Evolutionary conservation across 2,113 vertebrate genomes (phyloP), one percentile per base, ranked within the genome.

Genomic region (Muntiacus muntjak): DNA sequence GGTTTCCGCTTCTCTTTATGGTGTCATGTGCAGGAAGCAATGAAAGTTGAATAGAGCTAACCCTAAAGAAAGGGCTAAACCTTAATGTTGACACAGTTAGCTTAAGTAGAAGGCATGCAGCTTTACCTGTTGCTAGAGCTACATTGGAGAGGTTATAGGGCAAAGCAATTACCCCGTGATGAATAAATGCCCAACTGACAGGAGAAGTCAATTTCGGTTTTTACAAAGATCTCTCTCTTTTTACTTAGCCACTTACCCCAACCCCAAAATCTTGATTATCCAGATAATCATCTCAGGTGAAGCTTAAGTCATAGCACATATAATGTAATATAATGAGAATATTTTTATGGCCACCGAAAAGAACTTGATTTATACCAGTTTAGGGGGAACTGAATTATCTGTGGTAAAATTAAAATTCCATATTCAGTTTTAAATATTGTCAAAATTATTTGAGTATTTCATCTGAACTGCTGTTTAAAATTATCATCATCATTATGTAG

Each of bases 31-130:
- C 97, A 98, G 98, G 98, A 98, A 98, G 87, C 94, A 98, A 98
- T 98, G 97, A 98, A 98, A 98, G 96, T 94, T 98, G 98, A 98
- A 95, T 58, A 94, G 98, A 52, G 25, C 0, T 5, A 94, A 95
- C 89, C 98, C 92, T 74, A 94, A 96, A 98, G 98, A 97, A 89
- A 97, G 8, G 67, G 88, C 93, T 95, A 14, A 50, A 15, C 47
- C 74, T 93, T 62, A 40, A 28, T 62, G 43, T 64, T 64, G 81
- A 79, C 71, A 55, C 25, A 52, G 14, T 71, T 81, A 86, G 14
- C 87, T 90, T 84, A 78, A 81, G 95, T 15, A 55, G 10, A 55
- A 93, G 52, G 74, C 67, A 21, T 52, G 47, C 8, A 9, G 25
- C n/a, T 17, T 92, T 54, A 36, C 45, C 84, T 84, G 9, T 58